A percentile compares a stretch with the other conserved stretches of the same genome.
These are phyloP conservation scores for Catalaphyllia jardinei DNA, from an alignment of 64 coral and sea anemone genomes.

Conservation along the genomic window DNA sequence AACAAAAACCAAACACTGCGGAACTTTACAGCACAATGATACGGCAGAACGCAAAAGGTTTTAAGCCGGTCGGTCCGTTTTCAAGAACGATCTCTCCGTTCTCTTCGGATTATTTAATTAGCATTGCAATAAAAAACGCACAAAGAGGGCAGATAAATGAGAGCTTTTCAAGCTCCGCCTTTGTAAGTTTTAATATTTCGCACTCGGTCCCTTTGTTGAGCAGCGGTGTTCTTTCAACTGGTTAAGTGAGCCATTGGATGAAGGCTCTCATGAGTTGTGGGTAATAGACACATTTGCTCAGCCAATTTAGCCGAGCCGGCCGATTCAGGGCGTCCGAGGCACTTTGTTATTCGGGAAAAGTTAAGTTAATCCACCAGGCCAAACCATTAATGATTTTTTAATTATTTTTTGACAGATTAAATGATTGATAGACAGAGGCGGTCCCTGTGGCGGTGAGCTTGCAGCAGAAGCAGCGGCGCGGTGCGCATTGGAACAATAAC, in stretches of 20 bases:
- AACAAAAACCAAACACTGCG: constrained; percentile 22
- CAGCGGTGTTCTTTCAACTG: constrained; percentile 22
- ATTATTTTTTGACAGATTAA: constrained; percentile 99
- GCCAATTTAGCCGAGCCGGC: constrained; percentile 40
- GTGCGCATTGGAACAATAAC: constrained; percentile 88
- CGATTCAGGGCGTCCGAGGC: constrained; percentile 58
- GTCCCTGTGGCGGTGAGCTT: constrained; percentile 68
- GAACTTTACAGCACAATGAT: constrained; percentile 8
- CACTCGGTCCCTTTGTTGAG: constrained; percentile 47
- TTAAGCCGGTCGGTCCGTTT: constrained; percentile 66
- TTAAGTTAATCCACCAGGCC: constrained; percentile 83
- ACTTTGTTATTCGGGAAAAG: constrained; percentile 64
- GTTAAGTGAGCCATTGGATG: not conserved
- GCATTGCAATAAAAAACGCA: constrained; percentile 87
- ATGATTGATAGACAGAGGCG: constrained; percentile 95
- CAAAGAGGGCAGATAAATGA: constrained; percentile 92
- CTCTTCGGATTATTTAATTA: constrained; percentile 95
- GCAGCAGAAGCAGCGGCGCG: constrained; percentile 7
- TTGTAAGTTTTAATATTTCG: constrained; percentile 69
- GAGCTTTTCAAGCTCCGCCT: constrained; percentile 87
- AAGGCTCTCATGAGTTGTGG: not conserved
- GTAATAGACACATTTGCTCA: constrained; percentile 31
- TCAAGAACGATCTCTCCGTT: constrained; percentile 74
- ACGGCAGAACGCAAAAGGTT: constrained; percentile 23
- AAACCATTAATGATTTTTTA: constrained; percentile 99